phyloP scores from a whole-genome alignment of 2,113 vertebrate genomes.

The Chamaetylas fuelleborni region DNA sequence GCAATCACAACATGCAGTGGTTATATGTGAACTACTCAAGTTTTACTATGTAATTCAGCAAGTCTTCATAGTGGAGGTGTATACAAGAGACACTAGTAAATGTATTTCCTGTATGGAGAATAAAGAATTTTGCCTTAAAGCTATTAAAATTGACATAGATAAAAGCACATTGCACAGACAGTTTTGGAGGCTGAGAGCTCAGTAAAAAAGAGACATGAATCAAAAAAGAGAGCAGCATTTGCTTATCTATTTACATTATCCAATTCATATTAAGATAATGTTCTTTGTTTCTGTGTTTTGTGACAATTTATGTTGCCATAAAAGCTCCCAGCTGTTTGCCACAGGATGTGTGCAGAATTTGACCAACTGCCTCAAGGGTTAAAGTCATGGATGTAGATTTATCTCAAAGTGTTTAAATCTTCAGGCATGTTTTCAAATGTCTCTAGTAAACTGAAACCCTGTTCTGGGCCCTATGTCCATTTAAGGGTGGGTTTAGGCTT shows the following conservation, averaged over 20 bases:
- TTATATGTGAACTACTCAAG: not conserved
- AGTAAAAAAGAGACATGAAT: not conserved
- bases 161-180: not conserved
- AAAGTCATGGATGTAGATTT: not conserved
- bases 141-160: not conserved
- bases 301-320: not conserved
- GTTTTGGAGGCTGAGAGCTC: not conserved
- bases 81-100: not conserved
- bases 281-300: not conserved
- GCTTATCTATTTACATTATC: not conserved
- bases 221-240: not conserved
- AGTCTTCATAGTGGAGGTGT: not conserved
- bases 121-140: not conserved
- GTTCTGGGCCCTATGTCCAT: not conserved
- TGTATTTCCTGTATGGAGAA: not conserved
- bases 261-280: not conserved
- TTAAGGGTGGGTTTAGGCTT: not conserved
- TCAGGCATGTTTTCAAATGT: not conserved
- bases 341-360: not conserved
- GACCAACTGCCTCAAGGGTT: not conserved
- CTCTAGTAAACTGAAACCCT: not conserved
- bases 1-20: not conserved
- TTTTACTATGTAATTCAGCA: not conserved
- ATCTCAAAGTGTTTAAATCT: not conserved
- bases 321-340: not conserved